Evolutionary conservation across 92 coral and sea anemone species (phyloP).

Genomic region (Parazoanthus atlanticus): DNA sequence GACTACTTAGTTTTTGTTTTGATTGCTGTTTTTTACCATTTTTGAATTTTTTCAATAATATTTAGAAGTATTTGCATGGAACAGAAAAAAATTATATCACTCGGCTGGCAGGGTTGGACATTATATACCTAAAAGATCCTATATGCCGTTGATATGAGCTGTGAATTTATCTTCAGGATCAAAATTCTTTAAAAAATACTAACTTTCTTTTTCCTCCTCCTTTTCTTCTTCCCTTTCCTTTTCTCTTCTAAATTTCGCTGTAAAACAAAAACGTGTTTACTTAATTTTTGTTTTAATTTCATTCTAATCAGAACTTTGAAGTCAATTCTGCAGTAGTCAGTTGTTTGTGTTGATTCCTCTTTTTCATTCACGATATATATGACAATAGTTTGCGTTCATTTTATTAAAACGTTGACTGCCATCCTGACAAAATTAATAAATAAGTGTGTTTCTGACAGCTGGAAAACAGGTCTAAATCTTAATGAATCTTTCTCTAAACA

Average conservation of each 20-base stretch:
- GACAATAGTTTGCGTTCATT: background rate
- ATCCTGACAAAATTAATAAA: too few relatives aligned
- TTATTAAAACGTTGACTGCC: too few relatives aligned
- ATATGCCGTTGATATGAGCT: background rate
- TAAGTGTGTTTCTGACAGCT: background rate
- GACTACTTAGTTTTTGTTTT: background rate
- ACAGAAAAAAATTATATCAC: too few relatives aligned
- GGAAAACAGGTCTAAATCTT: background rate
- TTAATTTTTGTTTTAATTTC: background rate
- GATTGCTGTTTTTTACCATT: background rate
- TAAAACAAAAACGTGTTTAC: background rate
- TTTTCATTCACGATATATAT: too few relatives aligned
- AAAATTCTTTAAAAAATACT: constrained; percentile 13
- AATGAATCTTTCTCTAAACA: background rate
- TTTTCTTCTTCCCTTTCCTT: constrained; percentile 13
- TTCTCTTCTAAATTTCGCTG: constrained; percentile 19
- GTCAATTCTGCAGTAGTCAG: background rate
- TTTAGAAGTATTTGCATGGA: background rate
- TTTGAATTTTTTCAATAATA: background rate
- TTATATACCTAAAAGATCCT: background rate
- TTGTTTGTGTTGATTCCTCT: background rate
- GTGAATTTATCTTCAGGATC: background rate
- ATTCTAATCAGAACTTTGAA: background rate
- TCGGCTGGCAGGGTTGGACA: too few relatives aligned
- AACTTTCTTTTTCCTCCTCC: constrained; percentile 35